Evolutionary conservation across 2,888 invertebrate genomes (phyloP), one percentile per base, ranked within the genome.

Genomic region (Morinoia aosen): DNA sequence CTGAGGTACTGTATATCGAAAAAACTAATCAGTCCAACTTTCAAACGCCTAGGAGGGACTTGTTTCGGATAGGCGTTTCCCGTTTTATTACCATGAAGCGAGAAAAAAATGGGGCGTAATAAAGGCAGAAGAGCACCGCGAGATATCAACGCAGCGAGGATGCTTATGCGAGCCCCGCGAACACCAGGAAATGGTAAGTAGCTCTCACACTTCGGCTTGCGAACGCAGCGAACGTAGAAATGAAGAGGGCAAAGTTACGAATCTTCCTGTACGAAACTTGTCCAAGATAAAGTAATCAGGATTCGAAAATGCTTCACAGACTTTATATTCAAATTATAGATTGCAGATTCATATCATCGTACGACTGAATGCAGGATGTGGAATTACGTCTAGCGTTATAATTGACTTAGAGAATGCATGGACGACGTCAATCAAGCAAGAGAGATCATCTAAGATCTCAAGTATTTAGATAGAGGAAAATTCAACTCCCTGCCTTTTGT

Each of bases 71-170:
- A 76, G 76, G 76, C 76, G 76, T 76, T 76, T 76, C 76, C 76
- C 33, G 33, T 76, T 76, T 76, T 19, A 76, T 76, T 76, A 33
- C 76, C 76, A 0, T 19, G 76, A 16, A 76, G 76, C 76, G 33
- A 76, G 61, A 61, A 76, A 76, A 64, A 76, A 76, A 76, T 76
- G 25, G 76, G 76, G 76, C 76, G 76, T 19, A 76, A 76, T 76
- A 76, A 2, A 76, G 33, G 14, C 33, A 33, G 33, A 76, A 33
- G 76, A 16, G 39, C 90, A 90, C 0, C 90, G 14, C 90, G 90
- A 90, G 90, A 90, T 90, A 90, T 90, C 90, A 90, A 90, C 90
- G 90, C 90, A 40, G 40, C 90, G 90, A 90, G 90, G 90, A 90
- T 90, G 39, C 90, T 14, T 90, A 39, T 33, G 90, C 90, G 90